These are phyloP conservation scores for Hypselothyrea guttata DNA, from an alignment of 2,888 invertebrate genomes.

Conservation along the genomic window DNA sequence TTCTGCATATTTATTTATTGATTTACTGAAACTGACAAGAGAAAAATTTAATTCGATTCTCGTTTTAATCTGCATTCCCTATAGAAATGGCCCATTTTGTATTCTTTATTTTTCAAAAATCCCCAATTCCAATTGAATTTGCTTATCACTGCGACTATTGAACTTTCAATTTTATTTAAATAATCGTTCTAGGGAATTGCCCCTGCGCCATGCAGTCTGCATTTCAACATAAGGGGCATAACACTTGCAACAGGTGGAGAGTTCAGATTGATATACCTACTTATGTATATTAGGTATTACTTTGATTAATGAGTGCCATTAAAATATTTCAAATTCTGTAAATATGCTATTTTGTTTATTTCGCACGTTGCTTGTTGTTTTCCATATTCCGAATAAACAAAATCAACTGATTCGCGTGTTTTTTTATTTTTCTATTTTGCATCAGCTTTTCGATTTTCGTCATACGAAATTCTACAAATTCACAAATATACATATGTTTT, in stretches of 20 bases:
- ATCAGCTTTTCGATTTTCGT: slow-evolving; percentile 12
- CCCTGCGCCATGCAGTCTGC: slow-evolving; percentile 56
- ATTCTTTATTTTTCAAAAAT: slow-evolving; percentile 1
- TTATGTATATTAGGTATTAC: too few species aligned
- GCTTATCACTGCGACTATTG: slow-evolving; percentile 29
- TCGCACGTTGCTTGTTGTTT: slow-evolving; percentile 36
- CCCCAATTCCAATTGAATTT: not conserved
- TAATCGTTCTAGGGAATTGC: slow-evolving; percentile 9
- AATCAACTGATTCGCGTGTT: slow-evolving; percentile 56
- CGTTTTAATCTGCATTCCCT: not conserved
- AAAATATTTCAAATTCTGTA: slow-evolving; percentile 19
- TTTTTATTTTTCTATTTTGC: slow-evolving; percentile 14
- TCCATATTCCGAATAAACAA: slow-evolving; percentile 59
- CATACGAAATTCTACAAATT: slow-evolving; percentile 18
- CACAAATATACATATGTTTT: slow-evolving; percentile 21
- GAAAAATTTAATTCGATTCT: slow-evolving; percentile 5
- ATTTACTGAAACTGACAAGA: slow-evolving; percentile 40
- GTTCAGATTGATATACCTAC: too few species aligned
- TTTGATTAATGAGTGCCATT: slow-evolving; percentile 25
- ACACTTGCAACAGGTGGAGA: not conserved
- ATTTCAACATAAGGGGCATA: slow-evolving; percentile 3
- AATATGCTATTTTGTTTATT: slow-evolving; percentile 26
- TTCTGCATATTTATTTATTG: slow-evolving; percentile 32
- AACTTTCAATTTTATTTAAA: slow-evolving; percentile 22
- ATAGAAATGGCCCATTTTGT: not conserved